Evolutionary conservation across 1,140 invertebrate species (phyloP).

Genomic region (Solen grandis): DNA sequence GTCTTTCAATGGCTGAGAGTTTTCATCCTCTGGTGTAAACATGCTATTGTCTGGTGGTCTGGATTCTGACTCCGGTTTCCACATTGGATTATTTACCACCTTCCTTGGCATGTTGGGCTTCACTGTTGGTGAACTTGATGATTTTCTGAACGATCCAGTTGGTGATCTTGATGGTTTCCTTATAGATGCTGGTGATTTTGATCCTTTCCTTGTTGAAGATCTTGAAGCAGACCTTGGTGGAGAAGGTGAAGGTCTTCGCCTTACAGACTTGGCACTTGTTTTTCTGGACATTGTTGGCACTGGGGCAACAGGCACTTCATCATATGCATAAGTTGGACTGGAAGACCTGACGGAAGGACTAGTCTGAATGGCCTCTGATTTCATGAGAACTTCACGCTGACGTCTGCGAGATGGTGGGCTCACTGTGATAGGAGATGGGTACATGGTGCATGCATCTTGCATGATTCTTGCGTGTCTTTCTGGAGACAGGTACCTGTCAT

Average conservation of each 20-base stretch:
- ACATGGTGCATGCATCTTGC: constrained; percentile 67
- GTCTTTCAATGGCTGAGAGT: background rate
- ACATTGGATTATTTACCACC: constrained; percentile 36
- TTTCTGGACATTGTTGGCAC: constrained; percentile 48
- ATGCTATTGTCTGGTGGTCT: constrained; percentile 60
- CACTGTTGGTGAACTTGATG: constrained; percentile 56
- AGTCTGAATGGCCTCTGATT: constrained; percentile 67
- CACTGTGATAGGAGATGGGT: constrained; percentile 66
- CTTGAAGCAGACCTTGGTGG: constrained; percentile 22
- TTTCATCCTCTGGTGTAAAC: constrained; percentile 64
- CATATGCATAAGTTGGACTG: constrained; percentile 50
- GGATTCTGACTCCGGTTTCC: constrained; percentile 56
- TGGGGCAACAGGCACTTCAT: constrained; percentile 44
- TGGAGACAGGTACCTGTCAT: constrained; percentile 41
- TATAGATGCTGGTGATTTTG: constrained; percentile 8
- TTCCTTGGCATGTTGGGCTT: constrained; percentile 38
- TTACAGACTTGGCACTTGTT: constrained; percentile 9
- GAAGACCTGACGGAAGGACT: constrained; percentile 53
- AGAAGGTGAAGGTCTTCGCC: constrained; percentile 27
- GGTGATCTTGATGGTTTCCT: constrained; percentile 50
- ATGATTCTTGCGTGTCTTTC: constrained; percentile 2
- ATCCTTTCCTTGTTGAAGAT: constrained; percentile 14
- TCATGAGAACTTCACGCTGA: constrained; percentile 54
- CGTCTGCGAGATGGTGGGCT: constrained; percentile 53
- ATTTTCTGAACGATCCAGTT: constrained; percentile 7